Base-by-base conservation (phyloP, 30 jellyfish, hydroid and myxozoan species). In the Clytia hemisphaerica region DNA sequence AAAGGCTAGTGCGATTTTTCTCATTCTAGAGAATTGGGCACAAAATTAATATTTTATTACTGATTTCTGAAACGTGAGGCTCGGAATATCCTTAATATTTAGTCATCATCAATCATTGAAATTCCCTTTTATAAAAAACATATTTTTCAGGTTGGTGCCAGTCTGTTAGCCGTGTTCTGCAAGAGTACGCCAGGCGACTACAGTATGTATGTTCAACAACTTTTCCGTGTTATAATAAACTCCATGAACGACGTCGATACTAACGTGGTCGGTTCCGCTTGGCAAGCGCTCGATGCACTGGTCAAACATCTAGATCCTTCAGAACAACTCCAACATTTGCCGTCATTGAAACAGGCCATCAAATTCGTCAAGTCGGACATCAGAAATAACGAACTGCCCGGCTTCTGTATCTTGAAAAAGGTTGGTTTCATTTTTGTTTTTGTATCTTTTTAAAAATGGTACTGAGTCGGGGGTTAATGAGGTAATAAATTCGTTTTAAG, bases 251-350 rank as follows among this genome's bases (percentile, higher is more conserved):
- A 87, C 45, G 87, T 73, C 6, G 97, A 79, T 44, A 42, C 64
- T 40, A 79, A 60, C 0, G 97, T 87, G 33, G 80, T 38, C n/a
- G 49, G 76, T 38, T 88, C 77, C 30, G 97, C 93, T 4, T 87
- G 92, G 94, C 71, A 73, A 4, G 85, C 93, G 15, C 58, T 87
- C 16, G 94, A 87, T 67, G 85, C 97, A 0, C 60, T 87, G 9
- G 77, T 87, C 71, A 87, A 87, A 95, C 94, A 92, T 40, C 77
- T 89, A 1, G 98, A 89, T 18, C 98, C 98, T 15, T 64, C 95
- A 12, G 98, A 89, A 65, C 98, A 89, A 53, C 33, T 89, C 76
- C 94, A 76, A 57, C 98, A 89, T 54, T 61, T 89, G 12, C 80
- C 84, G 54, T 74, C 69, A 35, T 66, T 89, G 9, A 76, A 92